Percentiles rank a stretch among this genome's conserved stretches.
Evolutionary conservation across 2,797 vertebrate genomes (phyloP).

Genomic region (Enteromius mattozi): DNA sequence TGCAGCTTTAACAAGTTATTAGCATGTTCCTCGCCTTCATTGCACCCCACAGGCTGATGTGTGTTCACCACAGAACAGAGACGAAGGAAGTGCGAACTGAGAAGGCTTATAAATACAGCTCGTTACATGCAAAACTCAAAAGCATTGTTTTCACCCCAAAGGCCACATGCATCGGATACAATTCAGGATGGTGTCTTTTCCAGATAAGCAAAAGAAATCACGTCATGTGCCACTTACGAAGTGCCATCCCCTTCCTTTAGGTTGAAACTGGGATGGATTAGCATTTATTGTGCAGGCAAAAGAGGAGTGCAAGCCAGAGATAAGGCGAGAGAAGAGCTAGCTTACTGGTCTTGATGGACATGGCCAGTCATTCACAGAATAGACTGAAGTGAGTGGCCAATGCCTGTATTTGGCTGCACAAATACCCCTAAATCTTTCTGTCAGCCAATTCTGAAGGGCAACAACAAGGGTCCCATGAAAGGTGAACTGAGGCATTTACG

Average conservation of each 20-base stretch:
- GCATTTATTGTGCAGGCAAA: conserved; percentile 51
- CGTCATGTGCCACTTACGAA: conserved; percentile 36
- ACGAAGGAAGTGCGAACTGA: conserved; percentile 27
- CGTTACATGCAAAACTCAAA: conserved; percentile 38
- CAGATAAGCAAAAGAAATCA: conserved; percentile 48
- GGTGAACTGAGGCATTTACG: conserved; percentile 51
- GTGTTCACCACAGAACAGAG: conserved; percentile 22
- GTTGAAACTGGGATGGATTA: conserved; percentile 50
- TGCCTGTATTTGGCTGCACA: conserved; percentile 37
- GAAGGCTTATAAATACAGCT: conserved; percentile 34
- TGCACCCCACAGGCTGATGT: conserved; percentile 39
- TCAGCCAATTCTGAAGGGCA: conserved; percentile 35
- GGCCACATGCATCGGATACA: conserved; percentile 26
- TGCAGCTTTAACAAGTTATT: conserved; percentile 50
- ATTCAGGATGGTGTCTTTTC: conserved; percentile 32
- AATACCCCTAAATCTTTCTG: conserved; percentile 51
- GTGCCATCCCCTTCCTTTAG: conserved; percentile 37
- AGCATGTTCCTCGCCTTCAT: conserved; percentile 47
- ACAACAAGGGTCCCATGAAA: conserved; percentile 21
- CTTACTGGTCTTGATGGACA: conserved; percentile 58
- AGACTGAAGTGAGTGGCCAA: conserved; percentile 47
- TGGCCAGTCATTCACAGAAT: conserved; percentile 46
- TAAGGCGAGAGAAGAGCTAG: conserved; percentile 54
- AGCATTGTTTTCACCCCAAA: conserved; percentile 42
- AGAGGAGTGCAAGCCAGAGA: conserved; percentile 54